Evolutionary conservation across 35 echinoderm and acorn worm species (phyloP).

Genomic region (Lytechinus pictus): DNA sequence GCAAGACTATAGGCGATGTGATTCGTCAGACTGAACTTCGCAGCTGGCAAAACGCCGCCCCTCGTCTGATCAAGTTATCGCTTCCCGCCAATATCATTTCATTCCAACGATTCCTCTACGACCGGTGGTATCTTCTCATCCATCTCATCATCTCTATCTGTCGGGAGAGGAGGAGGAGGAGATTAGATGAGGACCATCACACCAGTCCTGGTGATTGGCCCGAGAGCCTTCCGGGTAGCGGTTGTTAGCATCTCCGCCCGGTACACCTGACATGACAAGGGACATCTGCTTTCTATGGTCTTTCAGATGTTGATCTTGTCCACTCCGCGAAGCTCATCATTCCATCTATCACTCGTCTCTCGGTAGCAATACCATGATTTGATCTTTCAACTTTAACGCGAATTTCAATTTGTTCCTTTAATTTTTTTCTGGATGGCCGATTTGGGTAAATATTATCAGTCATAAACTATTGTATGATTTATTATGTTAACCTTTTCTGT

Average conservation of each 20-base stretch:
- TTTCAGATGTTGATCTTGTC: neutral
- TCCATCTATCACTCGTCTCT: neutral
- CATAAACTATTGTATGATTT: neutral
- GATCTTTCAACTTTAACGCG: neutral
- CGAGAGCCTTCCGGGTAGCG: neutral
- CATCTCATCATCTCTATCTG: neutral
- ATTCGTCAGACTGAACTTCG: neutral
- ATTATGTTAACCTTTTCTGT: neutral
- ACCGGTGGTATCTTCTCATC: neutral
- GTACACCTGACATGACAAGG: neutral
- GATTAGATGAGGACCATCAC: neutral
- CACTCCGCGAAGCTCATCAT: neutral
- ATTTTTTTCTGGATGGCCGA: neutral
- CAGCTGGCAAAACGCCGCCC: neutral
- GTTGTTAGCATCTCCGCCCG: neutral
- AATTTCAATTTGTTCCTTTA: neutral
- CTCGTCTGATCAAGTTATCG: neutral
- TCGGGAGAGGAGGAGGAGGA: neutral
- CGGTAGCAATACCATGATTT: neutral
- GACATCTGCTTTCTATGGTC: neutral
- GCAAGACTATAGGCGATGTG: neutral
- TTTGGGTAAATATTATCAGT: neutral
- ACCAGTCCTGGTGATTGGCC: neutral
- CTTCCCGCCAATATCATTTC: conserved; percentile 9
- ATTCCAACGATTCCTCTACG: neutral